phyloP scores from a whole-genome alignment of 2,113 vertebrate genomes.

The Colossoma macropomum region DNA sequence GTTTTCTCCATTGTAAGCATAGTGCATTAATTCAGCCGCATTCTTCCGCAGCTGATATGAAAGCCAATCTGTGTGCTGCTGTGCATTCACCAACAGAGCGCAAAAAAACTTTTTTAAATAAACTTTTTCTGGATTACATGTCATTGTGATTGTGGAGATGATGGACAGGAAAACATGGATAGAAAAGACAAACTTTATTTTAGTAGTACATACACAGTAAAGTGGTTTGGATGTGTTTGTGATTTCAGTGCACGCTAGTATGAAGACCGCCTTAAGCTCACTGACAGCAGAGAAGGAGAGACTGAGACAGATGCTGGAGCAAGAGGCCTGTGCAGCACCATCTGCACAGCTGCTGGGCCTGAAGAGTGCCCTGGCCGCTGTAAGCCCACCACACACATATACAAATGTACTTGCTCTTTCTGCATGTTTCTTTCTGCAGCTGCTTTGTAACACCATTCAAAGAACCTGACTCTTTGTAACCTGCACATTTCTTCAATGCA shows the following conservation, averaged over 20 bases:
- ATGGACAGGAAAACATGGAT: neutral
- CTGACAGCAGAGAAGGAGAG: conserved; percentile 87
- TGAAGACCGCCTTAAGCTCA: conserved; percentile 88
- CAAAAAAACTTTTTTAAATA: neutral
- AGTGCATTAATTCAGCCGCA: neutral
- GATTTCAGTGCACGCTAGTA: conserved; percentile 80
- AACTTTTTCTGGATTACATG: neutral
- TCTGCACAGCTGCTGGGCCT: conserved; percentile 88
- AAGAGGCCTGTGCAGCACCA: conserved; percentile 81
- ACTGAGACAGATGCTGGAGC: conserved; percentile 87
- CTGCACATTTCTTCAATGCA: conserved; percentile 10
- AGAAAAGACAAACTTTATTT: neutral
- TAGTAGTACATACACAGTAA: neutral
- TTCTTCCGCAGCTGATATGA: neutral
- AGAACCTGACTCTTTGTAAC: neutral
- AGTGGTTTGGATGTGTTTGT: conserved; percentile 39
- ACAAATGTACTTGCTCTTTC: conserved; percentile 7
- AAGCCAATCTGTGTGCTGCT: neutral
- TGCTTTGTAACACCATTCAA: conserved; percentile 33
- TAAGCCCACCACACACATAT: conserved; percentile 71
- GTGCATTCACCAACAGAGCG: neutral
- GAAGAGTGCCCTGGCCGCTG: conserved; percentile 89
- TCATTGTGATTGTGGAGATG: neutral
- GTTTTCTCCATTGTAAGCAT: conserved; percentile 1
- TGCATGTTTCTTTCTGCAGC: neutral